Base-by-base conservation (phyloP, 2,797 vertebrate species). In the Notolepis coatsorum region DNA sequence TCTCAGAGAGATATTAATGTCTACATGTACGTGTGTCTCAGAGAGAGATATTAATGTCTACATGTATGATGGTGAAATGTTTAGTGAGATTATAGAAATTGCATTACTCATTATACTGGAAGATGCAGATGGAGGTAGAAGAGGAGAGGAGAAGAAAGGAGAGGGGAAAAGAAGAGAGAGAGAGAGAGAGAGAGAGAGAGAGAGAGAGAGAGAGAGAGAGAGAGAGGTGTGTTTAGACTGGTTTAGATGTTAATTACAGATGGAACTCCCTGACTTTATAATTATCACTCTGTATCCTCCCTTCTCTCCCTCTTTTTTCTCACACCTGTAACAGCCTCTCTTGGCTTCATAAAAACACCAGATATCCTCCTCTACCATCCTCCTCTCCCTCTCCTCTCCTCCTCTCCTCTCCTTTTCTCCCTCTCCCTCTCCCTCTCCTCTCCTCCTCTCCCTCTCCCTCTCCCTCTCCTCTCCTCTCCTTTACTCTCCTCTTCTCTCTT, bases 171-270 rank as follows among this genome's bases (percentile, higher is more conserved):
- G n/a, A n/a, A n/a, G n/a, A n/a, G n/a, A n/a, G n/a, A n/a, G n/a
- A n/a, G n/a, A n/a, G n/a, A n/a, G n/a, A n/a, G n/a, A n/a, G n/a
- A n/a, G n/a, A n/a, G 47, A 53, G 77, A 62, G 71, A 81, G 41
- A 74, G 72, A 54, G 55, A 39, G 65, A 35, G 31, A 37, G 35
- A n/a, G 15, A n/a, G 15, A n/a, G 13, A 37, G 15, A 15, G 9
- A 57, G 28, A 24, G 45, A 50, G 48, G 56, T 71, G 60, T 68
- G 73, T 80, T 67, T 55, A 74, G 73, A 68, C 68, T 61, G 52
- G 49, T 20, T 71, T 8, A 23, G 7, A 23, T 21, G 66, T 72
- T 87, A 83, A 85, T 85, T 84, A 86, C 68, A 88, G 81, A 30
- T 71, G 28, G 8, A 63, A 68, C 46, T 61, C 68, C 68, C 55